Evolutionary conservation across 2,797 vertebrate genomes (phyloP), one percentile per base, ranked within the genome.

Genomic region (Macroramphosus scolopax): DNA sequence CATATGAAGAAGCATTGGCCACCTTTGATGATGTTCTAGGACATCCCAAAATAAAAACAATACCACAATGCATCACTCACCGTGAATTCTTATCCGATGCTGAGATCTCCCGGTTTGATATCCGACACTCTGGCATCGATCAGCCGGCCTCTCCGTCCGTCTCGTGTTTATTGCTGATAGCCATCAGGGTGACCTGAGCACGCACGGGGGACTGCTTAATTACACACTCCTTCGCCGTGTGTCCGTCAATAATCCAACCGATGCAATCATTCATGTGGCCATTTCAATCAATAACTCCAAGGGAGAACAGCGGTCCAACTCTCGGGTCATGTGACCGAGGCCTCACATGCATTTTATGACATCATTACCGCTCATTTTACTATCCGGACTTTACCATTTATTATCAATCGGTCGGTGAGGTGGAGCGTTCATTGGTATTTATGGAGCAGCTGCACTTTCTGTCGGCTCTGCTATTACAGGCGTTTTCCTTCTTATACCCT

Each of bases 151-250:
- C 47, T 48, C 42, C 7, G 38, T 45, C 48, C 17, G 14, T 53
- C 63, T 75, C 50, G 58, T 75, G 76, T 82, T 81, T 81, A 77
- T 67, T 45, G 75, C 77, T 66, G 72, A 77, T 75, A 52, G 65
- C 38, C 68, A 76, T 76, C 63, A 32, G 64, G 51, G 59, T 56
- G 83, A 78, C 80, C 73, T 29, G 67, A 82, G 71, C 33, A 46
- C 72, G 57, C 82, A 76, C 78, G 0, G 17, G 82, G 80, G 84
- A 84, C 66, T 68, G 67, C 80, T 87, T 81, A 79, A 86, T 85
- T 81, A 84, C 75, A 72, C 59, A 43, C 62, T 51, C 50, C 57
- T 71, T 80, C 71, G 63, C 68, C 32, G 30, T 17, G 11, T 63
- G 67, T 48, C 67, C 56, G 39, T 84, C 80, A 76, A 86, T 87